phyloP scores from a whole-genome alignment of 2,888 invertebrate genomes.

The Sussaba pulchella region DNA sequence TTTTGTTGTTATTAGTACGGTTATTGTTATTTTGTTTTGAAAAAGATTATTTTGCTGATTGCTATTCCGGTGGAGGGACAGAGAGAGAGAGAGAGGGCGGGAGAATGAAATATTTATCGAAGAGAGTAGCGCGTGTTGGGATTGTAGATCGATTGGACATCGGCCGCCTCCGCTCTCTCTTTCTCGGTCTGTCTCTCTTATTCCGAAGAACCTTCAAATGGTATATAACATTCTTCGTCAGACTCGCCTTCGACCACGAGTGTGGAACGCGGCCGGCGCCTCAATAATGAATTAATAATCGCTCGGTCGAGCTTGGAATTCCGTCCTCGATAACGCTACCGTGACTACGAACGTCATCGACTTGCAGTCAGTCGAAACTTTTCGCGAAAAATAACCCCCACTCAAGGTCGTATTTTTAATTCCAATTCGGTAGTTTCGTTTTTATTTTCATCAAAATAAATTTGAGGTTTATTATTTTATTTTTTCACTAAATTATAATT shows the following conservation, averaged over 20 bases:
- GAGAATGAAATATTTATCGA: constrained; percentile 1
- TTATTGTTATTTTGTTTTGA: constrained; percentile 4
- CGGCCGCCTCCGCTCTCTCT: neutral
- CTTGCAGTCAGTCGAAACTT: no score
- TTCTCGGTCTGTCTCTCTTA: neutral
- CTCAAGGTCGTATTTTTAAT: no score
- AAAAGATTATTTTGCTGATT: neutral
- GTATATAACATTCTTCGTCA: constrained; percentile 4
- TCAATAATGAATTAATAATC: constrained; percentile 36
- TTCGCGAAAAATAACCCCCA: no score
- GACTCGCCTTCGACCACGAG: constrained; percentile 21
- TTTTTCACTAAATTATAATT: no score
- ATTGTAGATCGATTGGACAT: constrained; percentile 33
- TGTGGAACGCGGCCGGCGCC: constrained; percentile 10
- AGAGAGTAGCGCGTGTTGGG: neutral
- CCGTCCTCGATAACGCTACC: neutral
- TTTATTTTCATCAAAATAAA: neutral
- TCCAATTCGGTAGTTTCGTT: neutral
- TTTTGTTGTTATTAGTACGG: constrained; percentile 2
- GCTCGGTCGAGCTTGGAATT: constrained; percentile 20
- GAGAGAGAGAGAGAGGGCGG: no score
- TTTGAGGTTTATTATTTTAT: no score
- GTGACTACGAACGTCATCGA: neutral
- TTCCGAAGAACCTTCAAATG: constrained; percentile 32
- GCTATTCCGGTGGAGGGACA: neutral